Evolutionary conservation across 1,140 invertebrate species (phyloP).

Genomic region (Marisa cornuarietis): DNA sequence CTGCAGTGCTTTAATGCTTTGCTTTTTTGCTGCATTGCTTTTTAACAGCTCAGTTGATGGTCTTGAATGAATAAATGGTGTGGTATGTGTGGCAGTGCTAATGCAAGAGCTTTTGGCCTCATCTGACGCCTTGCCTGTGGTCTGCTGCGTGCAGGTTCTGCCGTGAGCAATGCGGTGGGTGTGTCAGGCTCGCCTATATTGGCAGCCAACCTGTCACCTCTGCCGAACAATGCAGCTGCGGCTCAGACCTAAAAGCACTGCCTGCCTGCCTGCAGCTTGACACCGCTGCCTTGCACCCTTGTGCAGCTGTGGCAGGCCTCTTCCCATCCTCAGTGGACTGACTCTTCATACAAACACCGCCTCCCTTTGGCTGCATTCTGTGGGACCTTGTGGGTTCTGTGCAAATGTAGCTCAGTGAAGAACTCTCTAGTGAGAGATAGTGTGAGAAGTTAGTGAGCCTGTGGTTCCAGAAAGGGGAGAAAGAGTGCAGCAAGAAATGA

Average conservation of each 20-base stretch:
- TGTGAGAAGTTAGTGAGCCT: no score
- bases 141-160: constrained; percentile 42
- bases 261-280: not conserved
- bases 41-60: not conserved
- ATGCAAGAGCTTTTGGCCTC: not conserved
- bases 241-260: constrained; percentile 48
- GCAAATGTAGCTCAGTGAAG: no score
- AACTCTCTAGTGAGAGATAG: no score
- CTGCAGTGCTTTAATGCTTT: constrained; percentile 16
- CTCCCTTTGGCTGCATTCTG: not conserved
- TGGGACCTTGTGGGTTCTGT: no score
- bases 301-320: not conserved
- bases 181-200: constrained; percentile 63
- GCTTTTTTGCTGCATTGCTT: constrained; percentile 8
- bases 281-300: not conserved
- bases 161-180: constrained; percentile 58
- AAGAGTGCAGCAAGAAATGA: no score
- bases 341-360: constrained; percentile 4
- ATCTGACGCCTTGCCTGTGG: constrained; percentile 17
- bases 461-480: no score
- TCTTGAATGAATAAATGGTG: not conserved
- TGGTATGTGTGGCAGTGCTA: constrained; percentile 3
- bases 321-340: not conserved
- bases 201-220: constrained; percentile 59
- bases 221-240: constrained; percentile 57